Evolutionary conservation across 37 sponge, comb jelly and placozoan genomes (phyloP), one percentile per base, ranked within the genome.

Genomic region (Aplysina aerophoba): DNA sequence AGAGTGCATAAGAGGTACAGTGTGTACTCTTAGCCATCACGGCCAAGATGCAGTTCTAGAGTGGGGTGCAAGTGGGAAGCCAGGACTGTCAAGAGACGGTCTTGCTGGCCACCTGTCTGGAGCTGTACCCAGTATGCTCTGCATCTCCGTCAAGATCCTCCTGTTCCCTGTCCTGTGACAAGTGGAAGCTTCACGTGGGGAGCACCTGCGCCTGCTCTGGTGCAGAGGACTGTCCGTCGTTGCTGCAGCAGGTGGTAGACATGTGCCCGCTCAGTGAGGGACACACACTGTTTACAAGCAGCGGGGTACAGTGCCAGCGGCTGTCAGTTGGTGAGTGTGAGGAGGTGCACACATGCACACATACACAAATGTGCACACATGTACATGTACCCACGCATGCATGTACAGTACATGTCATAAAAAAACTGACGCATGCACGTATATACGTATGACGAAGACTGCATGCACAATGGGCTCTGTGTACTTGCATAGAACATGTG

Each of bases 111-210:
- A 35, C 6, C 35, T 69, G 71, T 69, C 34, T 69, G 27, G 31
- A 69, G 34, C 34, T 31, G 35, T 69, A 69, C 34, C 35, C 17
- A 17, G 34, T 30, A 17, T 69, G 71, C 34, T 69, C 71, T 3
- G 35, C 71, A 12, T 69, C 71, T 4, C 35, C 28, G 6, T 12
- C 71, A 17, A n/a, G 33, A 12, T 31, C 28, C 4, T 31, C 28
- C 71, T 69, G 71, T 27, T 35, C 35, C 17, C 34, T 69, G 17
- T 35, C 71, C 30, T 69, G 71, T 69, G 71, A 69, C 71, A 69
- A 27, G 33, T 69, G 71, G 71, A n/a, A 35, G 34, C 35, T 35
- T 30, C 71, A 69, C 30, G 71, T 69, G 19, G 71, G 35, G 34
- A 35, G 71, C 35, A 69, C 35, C 34, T 69, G 71, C 34, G 33